Base-by-base conservation (phyloP, 1,140 invertebrate species). In the Lepidotrigona ventralis region DNA sequence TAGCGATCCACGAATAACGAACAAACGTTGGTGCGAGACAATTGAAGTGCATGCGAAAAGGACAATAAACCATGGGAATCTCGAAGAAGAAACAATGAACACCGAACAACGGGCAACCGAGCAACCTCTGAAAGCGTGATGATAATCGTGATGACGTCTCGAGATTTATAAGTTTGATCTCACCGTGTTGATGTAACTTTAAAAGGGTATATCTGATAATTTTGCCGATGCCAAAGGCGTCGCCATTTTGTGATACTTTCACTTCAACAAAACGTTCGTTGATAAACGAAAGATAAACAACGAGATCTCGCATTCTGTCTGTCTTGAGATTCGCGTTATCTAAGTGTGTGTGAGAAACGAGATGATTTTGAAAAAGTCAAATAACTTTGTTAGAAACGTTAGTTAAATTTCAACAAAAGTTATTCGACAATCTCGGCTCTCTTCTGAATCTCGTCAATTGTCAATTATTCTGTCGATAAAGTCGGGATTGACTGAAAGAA, bases 151-250 rank as follows among this genome's bases (percentile, higher is more conserved):
- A 70, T 51, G 68, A 70, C 68, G 68, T 46, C 46, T 39, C 14
- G 46, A n/a, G 68, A n/a, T 70, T 70, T 46, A 70, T n/a, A 46
- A 46, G 39, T 51, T n/a, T 39, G 68, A 70, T 39, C 66, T 69
- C 39, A 69, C 23, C 23, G 23, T 23, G 23, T n/a, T n/a, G 68
- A n/a, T n/a, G 33, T 70, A 46, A 46, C 39, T 17, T 46, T n/a
- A 70, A 70, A 70, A 51, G 68, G 68, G 14, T 46, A 46, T n/a
- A 46, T n/a, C 21, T n/a, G 39, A 70, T 39, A 23, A 39, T 6
- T 70, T 70, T 46, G 23, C 68, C 1, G 15, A n/a, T 23, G 1
- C 11, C 68, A 70, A 70, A 15, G 39, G 19, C 14, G 9, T 51
- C 33, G 33, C 21, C 26, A 39, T 14, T 39, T 69, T 23, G 0